phyloP scores from a whole-genome alignment of 1,140 invertebrate species.

The Panagrolaimus sp. region DNA sequence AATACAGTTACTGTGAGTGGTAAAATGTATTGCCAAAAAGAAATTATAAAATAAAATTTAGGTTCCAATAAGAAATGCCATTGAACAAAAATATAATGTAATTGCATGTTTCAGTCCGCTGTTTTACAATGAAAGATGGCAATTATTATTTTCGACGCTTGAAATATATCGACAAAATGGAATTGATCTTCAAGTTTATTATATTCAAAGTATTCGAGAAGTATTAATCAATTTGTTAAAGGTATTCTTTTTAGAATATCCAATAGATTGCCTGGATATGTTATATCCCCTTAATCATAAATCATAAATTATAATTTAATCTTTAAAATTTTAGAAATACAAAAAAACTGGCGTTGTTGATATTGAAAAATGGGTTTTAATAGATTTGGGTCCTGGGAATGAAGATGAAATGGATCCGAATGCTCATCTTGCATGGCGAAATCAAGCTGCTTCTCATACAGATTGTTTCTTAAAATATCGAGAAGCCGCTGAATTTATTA shows the following conservation, averaged over 20 bases:
- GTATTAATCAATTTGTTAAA: not conserved
- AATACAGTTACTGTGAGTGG: too few species aligned
- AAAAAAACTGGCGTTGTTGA: not conserved
- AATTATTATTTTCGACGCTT: not conserved
- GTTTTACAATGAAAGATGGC: slow-evolving; percentile 16
- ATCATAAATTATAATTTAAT: not conserved
- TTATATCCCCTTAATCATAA: not conserved
- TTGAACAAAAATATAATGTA: not conserved
- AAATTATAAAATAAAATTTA: not conserved
- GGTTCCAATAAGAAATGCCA: not conserved
- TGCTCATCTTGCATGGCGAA: not conserved
- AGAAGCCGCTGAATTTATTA: slow-evolving; percentile 7
- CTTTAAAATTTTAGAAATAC: slow-evolving; percentile 2
- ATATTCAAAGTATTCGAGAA: slow-evolving; percentile 9
- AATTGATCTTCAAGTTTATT: slow-evolving; percentile 3
- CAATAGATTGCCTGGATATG: too few species aligned
- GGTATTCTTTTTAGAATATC: not conserved
- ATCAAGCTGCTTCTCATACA: not conserved
- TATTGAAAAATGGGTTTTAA: slow-evolving; percentile 6
- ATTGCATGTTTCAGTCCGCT: slow-evolving; percentile 4
- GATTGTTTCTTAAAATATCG: slow-evolving; percentile 1
- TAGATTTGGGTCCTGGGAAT: not conserved
- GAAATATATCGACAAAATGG: slow-evolving; percentile 11
- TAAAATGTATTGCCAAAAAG: too few species aligned
- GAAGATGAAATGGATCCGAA: not conserved